phyloP scores from a whole-genome alignment of 2,113 vertebrate genomes.

The Mus musculus region GRCm39 chr4:153261501-153262000 shows the following conservation, averaged over 20 bases:
- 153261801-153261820: neutral
- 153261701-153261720: neutral
- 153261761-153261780: neutral
- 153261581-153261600: neutral
- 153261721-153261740: neutral
- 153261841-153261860: neutral
- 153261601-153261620: neutral
- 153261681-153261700: too few species aligned
- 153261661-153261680: accelerated
- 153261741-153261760: neutral
- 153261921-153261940: too few species aligned
- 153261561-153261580: neutral
- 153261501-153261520: neutral
- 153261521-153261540: neutral
- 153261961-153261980: too few species aligned
- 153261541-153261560: neutral
- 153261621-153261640: accelerated
- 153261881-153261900: neutral
- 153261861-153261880: neutral
- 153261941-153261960: neutral
- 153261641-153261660: too few species aligned
- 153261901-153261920: neutral
- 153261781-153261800: neutral
- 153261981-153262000: too few species aligned
- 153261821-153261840: neutral